phyloP scores from a whole-genome alignment of 2,113 vertebrate species.

The Eubucco bourcierii region DNA sequence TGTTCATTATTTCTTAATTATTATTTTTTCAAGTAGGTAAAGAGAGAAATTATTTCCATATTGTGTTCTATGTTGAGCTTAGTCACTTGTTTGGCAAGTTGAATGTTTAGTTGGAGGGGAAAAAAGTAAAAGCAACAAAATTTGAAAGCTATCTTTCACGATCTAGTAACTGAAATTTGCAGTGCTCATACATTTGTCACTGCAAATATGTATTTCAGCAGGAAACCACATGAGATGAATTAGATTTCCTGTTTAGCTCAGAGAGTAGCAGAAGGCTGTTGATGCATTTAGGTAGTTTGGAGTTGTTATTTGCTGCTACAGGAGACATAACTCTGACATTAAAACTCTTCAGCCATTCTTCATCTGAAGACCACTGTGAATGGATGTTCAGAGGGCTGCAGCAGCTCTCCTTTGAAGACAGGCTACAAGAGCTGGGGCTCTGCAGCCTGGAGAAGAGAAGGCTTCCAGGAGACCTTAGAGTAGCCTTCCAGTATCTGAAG shows the following conservation, averaged over 20 bases:
- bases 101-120: neutral
- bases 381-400: too few relatives aligned
- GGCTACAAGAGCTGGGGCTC: too few relatives aligned
- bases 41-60: neutral
- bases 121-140: neutral
- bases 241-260: slow-evolving; percentile 66
- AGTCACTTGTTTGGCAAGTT: neutral
- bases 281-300: neutral
- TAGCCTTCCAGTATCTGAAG: too few relatives aligned
- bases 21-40: neutral
- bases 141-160: neutral
- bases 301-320: slow-evolving; percentile 25
- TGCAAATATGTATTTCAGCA: slow-evolving; percentile 40
- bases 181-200: slow-evolving; percentile 13
- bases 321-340: neutral
- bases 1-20: neutral
- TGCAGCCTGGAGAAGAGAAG: too few relatives aligned
- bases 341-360: slow-evolving; percentile 24
- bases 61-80: neutral
- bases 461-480: too few relatives aligned
- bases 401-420: too few relatives aligned
- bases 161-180: slow-evolving; percentile 35
- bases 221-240: slow-evolving; percentile 63
- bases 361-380: neutral
- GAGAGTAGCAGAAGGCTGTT: slow-evolving; percentile 19